Evolutionary conservation across 2,797 vertebrate genomes (phyloP), one percentile per base, ranked within the genome.

Genomic region (Glyptemys insculpta): DNA sequence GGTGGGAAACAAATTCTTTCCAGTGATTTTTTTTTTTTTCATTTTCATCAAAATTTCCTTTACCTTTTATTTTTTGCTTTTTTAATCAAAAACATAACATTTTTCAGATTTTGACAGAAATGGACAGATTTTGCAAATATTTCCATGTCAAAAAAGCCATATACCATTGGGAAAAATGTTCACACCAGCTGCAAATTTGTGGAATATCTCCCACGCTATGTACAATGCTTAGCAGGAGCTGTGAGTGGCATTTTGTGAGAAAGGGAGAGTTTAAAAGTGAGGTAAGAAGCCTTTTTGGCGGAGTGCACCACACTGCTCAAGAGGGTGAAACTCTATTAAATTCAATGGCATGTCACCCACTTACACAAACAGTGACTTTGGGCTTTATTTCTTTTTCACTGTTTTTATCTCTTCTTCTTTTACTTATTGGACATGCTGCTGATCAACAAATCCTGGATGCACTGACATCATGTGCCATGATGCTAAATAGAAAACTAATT

Each of bases 391-490:
- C 7, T 27, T 1, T 44, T 79, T 79, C n/a, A 78, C 37, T 1
- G 27, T 78, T 83, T 83, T 86, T 29, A 2, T 72, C 53, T 12
- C 52, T 41, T n/a, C n/a, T 31, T 2, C 19, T 74, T 10, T 41
- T 79, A 29, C 50, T 79, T 74, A 29, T 2, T 0, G 7, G 6
- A 6, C 9, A 18, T 79, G 7, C 0, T 21, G 5, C 4, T 72
- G 6, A 2, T 1, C 12, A 1, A 1, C 3, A 81, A 85, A 83
- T 2, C 29, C 6, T 52, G 37, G 87, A 49, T 85, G 3, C 10
- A 14, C 2, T 19, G 65, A 41, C n/a, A 12, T 72, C 37, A 41
- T 72, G 4, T 80, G 27, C 1, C 1, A 44, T 14, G 27, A 78
- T 47, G 41, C 27, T 16, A 16, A 47, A 47, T 29, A 78, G 44